Evolutionary conservation across 2,797 vertebrate species (phyloP).

Genomic region (Microcaecilia unicolor): DNA sequence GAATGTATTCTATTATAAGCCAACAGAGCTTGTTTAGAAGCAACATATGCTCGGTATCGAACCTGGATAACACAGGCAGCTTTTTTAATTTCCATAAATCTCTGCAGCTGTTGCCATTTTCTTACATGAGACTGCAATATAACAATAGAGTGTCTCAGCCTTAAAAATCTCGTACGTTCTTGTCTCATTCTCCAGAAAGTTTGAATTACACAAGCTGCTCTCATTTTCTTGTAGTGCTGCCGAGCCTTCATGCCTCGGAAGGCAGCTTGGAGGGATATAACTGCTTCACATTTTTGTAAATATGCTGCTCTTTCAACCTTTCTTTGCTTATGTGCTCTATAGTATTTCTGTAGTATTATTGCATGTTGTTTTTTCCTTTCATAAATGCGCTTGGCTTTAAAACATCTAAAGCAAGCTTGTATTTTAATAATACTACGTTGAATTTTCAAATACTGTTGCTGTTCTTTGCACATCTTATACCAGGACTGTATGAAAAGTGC

Average conservation of each 20-base stretch:
- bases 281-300: constrained; percentile 29
- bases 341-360: constrained; percentile 39
- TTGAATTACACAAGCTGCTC: constrained; percentile 34
- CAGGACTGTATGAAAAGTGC: constrained; percentile 73
- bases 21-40: constrained; percentile 9
- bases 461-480: constrained; percentile 64
- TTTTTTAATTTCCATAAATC: constrained; percentile 28
- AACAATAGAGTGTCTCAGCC: constrained; percentile 18
- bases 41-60: constrained; percentile 13
- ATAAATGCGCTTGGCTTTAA: constrained; percentile 23
- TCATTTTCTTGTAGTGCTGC: constrained; percentile 3
- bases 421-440: constrained; percentile 51
- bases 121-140: constrained; percentile 43
- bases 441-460: constrained; percentile 37
- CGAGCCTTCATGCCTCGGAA: constrained; percentile 36
- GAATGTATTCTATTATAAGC: constrained; percentile 25
- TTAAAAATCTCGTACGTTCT: constrained; percentile 28
- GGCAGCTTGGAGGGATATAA: constrained; percentile 34
- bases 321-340: constrained; percentile 33
- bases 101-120: constrained; percentile 38
- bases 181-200: constrained; percentile 44
- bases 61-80: constrained; percentile 37
- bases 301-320: constrained; percentile 16
- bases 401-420: constrained; percentile 61
- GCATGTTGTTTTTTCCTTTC: constrained; percentile 11